Evolutionary conservation across 35 echinoderm and acorn worm genomes (phyloP), one percentile per base, ranked within the genome.

Genomic region (Lytechinus variegatus): DNA sequence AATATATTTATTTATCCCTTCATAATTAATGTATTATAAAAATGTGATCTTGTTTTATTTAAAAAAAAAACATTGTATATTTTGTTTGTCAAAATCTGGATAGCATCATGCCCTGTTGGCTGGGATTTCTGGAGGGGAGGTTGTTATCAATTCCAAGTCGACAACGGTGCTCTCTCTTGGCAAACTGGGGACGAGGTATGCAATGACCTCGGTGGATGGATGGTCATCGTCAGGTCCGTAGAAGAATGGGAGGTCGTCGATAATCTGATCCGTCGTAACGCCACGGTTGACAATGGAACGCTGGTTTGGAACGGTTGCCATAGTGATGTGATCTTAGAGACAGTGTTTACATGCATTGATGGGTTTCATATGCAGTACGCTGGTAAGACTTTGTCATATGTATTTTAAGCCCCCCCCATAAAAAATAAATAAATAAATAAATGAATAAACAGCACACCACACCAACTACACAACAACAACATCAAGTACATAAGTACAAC

Each of bases 61-160:
- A 2, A 44, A 44, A 44, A 44, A 44, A 44, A 44, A 44, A 44
- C 33, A 44, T 44, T 44, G 33, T 44, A 44, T 44, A 44, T 44
- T 44, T 44, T 44, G 33, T 44, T 60, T 60, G 10, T 60, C 8
- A 10, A 58, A 10, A 58, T 58, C 8, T 71, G 3, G 0, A 79
- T 24, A 79, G 66, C 88, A 90, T 19, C 88, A 44, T 90, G 88
- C 24, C 88, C 28, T 9, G 28, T 54, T 12, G 88, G 27, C 28
- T 90, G 88, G 88, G 52, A 90, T 29, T 90, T 52, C 27, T 90
- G 88, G 88, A 90, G n/a, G 16, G 88, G 88, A 29, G 88, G 88
- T 90, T 90, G 88, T 54, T 90, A 90, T 27, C 88, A 27, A 44
- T 54, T 90, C 11, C 52, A 44, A 19, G 29, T 33, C 88, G 16